phyloP scores from a whole-genome alignment of 2,797 vertebrate genomes.

The Buceros bicornis region DNA sequence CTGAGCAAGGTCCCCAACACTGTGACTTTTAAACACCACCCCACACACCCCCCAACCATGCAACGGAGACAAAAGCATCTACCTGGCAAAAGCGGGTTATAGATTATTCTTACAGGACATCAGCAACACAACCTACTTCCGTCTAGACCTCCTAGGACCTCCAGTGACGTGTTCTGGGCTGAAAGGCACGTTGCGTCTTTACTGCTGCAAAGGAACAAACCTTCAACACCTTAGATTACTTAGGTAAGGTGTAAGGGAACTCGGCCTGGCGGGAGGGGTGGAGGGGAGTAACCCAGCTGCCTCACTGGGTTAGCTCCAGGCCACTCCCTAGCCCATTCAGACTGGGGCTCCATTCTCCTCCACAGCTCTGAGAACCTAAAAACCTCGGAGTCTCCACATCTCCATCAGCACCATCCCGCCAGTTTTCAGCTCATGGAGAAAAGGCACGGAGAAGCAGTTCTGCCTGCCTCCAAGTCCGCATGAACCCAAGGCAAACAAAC shows the following conservation, averaged over 20 bases:
- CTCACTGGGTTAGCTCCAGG: too few relatives aligned
- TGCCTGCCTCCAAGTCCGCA: background rate
- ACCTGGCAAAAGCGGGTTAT: background rate
- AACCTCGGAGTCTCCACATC: background rate
- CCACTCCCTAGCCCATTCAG: background rate
- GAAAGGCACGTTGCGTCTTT: background rate
- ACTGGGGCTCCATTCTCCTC: background rate
- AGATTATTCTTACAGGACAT: background rate
- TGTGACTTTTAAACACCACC: background rate
- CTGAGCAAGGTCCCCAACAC: background rate
- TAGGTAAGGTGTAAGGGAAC: background rate
- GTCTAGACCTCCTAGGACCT: background rate
- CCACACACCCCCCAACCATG: too few relatives aligned
- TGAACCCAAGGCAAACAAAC: background rate
- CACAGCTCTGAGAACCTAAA: background rate
- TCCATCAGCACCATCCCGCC: background rate
- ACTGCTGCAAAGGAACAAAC: background rate
- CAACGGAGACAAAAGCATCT: background rate
- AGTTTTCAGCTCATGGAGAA: background rate
- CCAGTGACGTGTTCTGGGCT: background rate
- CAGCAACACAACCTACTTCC: background rate
- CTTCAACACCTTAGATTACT: background rate
- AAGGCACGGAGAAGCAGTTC: background rate
- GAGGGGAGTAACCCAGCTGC: background rate
- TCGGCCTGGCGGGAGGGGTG: fast-evolving